Evolutionary conservation across 2,888 invertebrate species (phyloP).

Genomic region (Athetis lepigone): DNA sequence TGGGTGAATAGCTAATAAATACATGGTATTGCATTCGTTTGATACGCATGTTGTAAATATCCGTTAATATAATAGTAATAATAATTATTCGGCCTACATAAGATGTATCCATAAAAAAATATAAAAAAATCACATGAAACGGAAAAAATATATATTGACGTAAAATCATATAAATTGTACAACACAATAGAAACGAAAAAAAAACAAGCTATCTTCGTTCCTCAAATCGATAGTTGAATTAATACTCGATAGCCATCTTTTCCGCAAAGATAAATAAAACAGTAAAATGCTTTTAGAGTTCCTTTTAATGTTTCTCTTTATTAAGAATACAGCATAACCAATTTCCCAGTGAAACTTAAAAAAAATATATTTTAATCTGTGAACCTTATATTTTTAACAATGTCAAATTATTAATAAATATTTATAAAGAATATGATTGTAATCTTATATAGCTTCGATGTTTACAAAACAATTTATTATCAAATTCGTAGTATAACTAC

Average conservation of each 20-base stretch:
- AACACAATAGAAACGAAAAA: slow-evolving; percentile 5
- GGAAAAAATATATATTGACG: slow-evolving; percentile 7
- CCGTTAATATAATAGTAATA: slow-evolving; percentile 41
- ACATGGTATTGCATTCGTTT: slow-evolving; percentile 11
- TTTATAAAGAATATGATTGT: no score
- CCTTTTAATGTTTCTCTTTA: background rate
- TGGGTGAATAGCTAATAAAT: slow-evolving; percentile 23
- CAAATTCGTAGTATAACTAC: slow-evolving; percentile 58
- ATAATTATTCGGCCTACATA: slow-evolving; percentile 72
- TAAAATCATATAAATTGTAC: background rate
- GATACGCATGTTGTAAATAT: slow-evolving; percentile 38
- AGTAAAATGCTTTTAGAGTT: background rate
- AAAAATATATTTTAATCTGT: background rate
- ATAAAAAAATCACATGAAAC: slow-evolving; percentile 18
- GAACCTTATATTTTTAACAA: background rate
- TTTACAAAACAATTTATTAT: slow-evolving; percentile 33
- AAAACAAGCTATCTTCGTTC: background rate
- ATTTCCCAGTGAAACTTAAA: slow-evolving; percentile 9
- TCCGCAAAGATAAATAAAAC: background rate
- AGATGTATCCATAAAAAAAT: slow-evolving; percentile 65
- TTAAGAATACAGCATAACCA: background rate
- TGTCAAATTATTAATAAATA: background rate
- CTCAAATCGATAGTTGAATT: slow-evolving; percentile 4
- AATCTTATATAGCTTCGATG: slow-evolving; percentile 27
- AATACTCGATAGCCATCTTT: slow-evolving; percentile 7